Evolutionary conservation across 2,888 invertebrate species (phyloP).

Genomic region (Nymphalis polychloros): DNA sequence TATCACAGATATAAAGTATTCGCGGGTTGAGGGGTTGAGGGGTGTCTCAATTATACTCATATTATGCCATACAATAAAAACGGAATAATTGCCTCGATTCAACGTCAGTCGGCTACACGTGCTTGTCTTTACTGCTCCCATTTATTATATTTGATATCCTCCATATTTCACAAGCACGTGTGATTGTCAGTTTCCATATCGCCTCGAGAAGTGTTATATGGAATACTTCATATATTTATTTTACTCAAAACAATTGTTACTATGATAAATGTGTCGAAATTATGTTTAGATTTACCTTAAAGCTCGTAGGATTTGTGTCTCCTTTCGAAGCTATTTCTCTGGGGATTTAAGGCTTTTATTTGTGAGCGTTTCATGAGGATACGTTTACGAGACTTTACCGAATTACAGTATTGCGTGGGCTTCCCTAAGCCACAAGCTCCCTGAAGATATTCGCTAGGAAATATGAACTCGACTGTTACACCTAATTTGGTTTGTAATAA

Average conservation of each 20-base stretch:
- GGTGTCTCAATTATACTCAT: not conserved
- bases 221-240: slow-evolving; percentile 19
- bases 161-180: slow-evolving; percentile 33
- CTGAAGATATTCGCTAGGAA: slow-evolving; percentile 27
- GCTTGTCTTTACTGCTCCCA: slow-evolving; percentile 27
- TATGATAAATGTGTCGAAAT: slow-evolving; percentile 32
- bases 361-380: slow-evolving; percentile 22
- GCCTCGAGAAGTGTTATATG: slow-evolving; percentile 22
- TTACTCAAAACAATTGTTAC: slow-evolving; percentile 27
- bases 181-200: slow-evolving; percentile 32
- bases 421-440: slow-evolving; percentile 17
- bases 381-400: slow-evolving; percentile 17
- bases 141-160: slow-evolving; percentile 31
- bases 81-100: slow-evolving; percentile 14
- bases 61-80: slow-evolving; percentile 10
- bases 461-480: slow-evolving; percentile 34
- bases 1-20: no score
- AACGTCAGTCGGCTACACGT: slow-evolving; percentile 18
- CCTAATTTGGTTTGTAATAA: slow-evolving; percentile 37
- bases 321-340: slow-evolving; percentile 29
- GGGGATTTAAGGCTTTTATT: slow-evolving; percentile 25
- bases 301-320: slow-evolving; percentile 22
- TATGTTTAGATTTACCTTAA: slow-evolving; percentile 25
- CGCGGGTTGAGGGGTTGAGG: no score
- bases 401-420: slow-evolving; percentile 28